Base-by-base conservation (phyloP, 1,140 invertebrate genomes). In the Drosophila sp. region DNA sequence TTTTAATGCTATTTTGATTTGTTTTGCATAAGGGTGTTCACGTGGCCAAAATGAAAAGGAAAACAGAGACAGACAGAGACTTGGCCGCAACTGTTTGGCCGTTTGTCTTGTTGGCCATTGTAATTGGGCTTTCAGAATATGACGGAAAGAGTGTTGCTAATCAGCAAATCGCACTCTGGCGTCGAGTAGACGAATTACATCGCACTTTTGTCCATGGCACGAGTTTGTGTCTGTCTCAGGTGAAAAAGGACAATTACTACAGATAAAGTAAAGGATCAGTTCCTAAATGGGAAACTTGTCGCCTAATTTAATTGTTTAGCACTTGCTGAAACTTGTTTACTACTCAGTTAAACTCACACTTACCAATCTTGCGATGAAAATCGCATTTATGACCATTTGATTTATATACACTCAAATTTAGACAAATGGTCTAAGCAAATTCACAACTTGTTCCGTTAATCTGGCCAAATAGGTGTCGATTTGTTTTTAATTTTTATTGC, bases 1-100 rank as follows among this genome's bases (percentile, higher is more conserved):
- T 89, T 75, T 80, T 80, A 80, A 80, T 89, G 84, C 79, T 89
- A 73, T 89, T 89, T 89, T 89, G 84, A 89, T 89, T 89, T 89
- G 84, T 89, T 89, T 89, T 89, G 83, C 83, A 89, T 87, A 89
- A 89, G 83, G 83, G 83, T 87, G 84, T 83, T 87, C 83, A 87
- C 83, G 82, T 87, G 82, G 82, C 76, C 79, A 78, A 80, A 46
- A 66, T 18, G 14, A 72, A 45, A 65, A 64, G 25, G 56, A 51
- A 50, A 50, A 62, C 13, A 41, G 1, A n/a, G 63, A 70, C 21
- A 62, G 45, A 32, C 46, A 13, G 41, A 51, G 77, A 63, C 29
- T 54, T 16, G 38, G 41, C 64, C 14, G 51, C 80, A 84, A 86
- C 81, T 80, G 80, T 84, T 84, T 80, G 75, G 71, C 78, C 76